Base-by-base conservation (phyloP, 2,113 vertebrate species). In the Marcusenius ussheri region DNA sequence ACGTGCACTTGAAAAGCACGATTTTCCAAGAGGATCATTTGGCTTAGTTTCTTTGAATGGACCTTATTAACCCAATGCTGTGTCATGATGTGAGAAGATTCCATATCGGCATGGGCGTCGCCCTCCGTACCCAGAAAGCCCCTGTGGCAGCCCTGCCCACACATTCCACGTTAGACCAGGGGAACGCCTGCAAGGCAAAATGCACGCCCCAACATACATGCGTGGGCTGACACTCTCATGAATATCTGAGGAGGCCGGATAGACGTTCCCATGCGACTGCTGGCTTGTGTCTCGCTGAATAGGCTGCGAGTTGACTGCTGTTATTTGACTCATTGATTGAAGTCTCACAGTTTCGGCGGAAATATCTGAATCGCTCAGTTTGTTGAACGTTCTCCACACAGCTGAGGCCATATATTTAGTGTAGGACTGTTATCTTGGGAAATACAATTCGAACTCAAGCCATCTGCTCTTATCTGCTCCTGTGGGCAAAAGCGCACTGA, bases 401-500 rank as follows among this genome's bases (percentile, higher is more conserved):
- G 11, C 86, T 19, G 83, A 87, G 91, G 53, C 80, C 42, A 66
- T 58, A 70, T 87, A 50, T 90, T 77, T 66, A 89, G 89, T 27
- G 45, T 84, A 83, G 80, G 70, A 35, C 70, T 88, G 89, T 87
- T 90, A 91, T 92, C 91, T 83, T 51, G 89, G 74, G 88, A 93
- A 89, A 90, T 85, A 89, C 86, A 58, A 90, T 89, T 87, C 56
- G 24, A 58, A 91, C 90, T 89, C 74, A 74, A 91, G 42, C 92
- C 91, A 92, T 92, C 92, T 92, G 92, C 70, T 90, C 50, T 89
- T 90, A 90, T 91, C 47, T 80, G 84, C n/a, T 90, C 89, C 90
- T 80, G 91, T 89, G 89, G 80, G 89, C 19, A 70, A 92, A 90
- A 70, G 51, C 89, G 62, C 91, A 92, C 90, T 70, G 89, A 91